These are phyloP conservation scores for Nephrotoma guestfalica DNA, from an alignment of 2,888 invertebrate species.

Conservation along the genomic window DNA sequence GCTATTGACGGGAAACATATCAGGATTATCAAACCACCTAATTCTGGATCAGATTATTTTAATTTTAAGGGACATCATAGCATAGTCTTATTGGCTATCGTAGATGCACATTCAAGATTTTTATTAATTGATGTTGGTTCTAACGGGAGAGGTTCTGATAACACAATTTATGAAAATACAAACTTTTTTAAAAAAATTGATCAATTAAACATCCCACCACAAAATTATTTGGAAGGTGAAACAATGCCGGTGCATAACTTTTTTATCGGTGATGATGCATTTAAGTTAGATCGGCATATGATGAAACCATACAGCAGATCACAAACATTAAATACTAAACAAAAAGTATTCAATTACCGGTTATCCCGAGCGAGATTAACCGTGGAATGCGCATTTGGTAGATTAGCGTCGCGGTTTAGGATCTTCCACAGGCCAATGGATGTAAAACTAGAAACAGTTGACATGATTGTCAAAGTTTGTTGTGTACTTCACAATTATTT, in stretches of 20 bases:
- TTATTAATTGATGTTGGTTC: conserved; percentile 14
- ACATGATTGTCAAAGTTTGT: too few relatives aligned
- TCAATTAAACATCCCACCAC: conserved; percentile 4
- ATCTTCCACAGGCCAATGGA: too few relatives aligned
- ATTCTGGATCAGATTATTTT: conserved; percentile 17
- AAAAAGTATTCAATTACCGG: background rate
- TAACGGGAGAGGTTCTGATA: conserved; percentile 13
- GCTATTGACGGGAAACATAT: conserved; percentile 22
- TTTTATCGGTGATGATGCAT: conserved; percentile 12
- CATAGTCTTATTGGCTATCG: conserved; percentile 14
- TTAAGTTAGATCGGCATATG: conserved; percentile 9
- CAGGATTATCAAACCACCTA: conserved; percentile 17
- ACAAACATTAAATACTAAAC: too few relatives aligned
- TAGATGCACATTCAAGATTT: conserved; percentile 15
- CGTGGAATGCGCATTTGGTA: conserved; percentile 3
- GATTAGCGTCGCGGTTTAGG: conserved; percentile 1
- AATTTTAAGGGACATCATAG: conserved; percentile 19
- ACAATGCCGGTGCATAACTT: conserved; percentile 5
- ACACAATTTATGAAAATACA: conserved; percentile 5
- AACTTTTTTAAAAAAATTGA: background rate
- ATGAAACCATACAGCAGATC: conserved; percentile 11
- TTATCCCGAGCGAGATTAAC: conserved; percentile 8
- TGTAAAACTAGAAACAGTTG: too few relatives aligned
- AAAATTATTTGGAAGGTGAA: conserved; percentile 5
- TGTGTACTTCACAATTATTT: too few relatives aligned